phyloP scores from a whole-genome alignment of 1,140 invertebrate species.

The Ladona fulva region DNA sequence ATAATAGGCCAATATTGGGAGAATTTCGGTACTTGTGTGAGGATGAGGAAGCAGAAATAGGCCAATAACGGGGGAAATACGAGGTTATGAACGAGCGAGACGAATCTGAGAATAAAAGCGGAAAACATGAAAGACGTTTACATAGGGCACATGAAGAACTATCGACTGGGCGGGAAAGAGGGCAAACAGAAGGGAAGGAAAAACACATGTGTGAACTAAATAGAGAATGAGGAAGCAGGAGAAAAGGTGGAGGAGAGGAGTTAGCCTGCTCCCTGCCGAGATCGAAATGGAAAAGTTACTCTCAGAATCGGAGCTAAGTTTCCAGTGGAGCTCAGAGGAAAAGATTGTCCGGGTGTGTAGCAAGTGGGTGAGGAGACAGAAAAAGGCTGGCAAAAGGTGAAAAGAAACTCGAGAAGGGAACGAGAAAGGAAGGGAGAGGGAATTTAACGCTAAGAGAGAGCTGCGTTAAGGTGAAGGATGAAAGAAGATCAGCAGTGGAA shows the following conservation, averaged over 20 bases:
- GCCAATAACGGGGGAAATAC: too few species aligned
- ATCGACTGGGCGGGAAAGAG: background rate
- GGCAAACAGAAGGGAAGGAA: background rate
- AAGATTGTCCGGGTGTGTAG: background rate
- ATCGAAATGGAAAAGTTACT: conserved; percentile 7
- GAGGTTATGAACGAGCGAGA: background rate
- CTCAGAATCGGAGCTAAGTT: background rate
- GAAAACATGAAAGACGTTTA: background rate
- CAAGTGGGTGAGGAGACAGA: background rate
- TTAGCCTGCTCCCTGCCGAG: background rate
- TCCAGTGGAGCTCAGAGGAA: background rate
- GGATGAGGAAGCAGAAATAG: too few species aligned
- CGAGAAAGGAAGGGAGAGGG: background rate
- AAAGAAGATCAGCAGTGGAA: background rate
- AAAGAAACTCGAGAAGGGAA: background rate
- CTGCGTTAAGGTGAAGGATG: background rate
- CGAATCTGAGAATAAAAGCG: background rate
- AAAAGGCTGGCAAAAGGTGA: background rate
- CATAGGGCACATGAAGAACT: background rate
- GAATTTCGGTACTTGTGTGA: too few species aligned
- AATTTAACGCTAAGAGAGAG: background rate
- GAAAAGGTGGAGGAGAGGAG: background rate
- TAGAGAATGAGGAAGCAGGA: background rate
- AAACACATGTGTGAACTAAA: background rate
- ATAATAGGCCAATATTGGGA: too few species aligned